phyloP scores from a whole-genome alignment of 2,888 invertebrate species.

The Onthophagus sagittarius region DNA sequence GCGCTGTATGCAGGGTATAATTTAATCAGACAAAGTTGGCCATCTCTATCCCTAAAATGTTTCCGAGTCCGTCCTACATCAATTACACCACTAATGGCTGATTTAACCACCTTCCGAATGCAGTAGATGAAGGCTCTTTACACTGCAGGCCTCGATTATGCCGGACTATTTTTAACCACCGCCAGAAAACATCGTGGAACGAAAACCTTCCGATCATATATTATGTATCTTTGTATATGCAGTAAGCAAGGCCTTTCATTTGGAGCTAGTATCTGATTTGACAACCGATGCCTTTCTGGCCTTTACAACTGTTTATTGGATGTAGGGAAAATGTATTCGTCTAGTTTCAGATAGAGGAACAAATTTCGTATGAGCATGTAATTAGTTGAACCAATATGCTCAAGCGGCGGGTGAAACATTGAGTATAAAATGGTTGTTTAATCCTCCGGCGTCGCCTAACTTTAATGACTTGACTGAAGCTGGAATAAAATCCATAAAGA shows the following conservation, averaged over 20 bases:
- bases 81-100: neutral
- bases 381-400: too few species aligned
- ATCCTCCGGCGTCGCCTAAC: too few species aligned
- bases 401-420: too few species aligned
- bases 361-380: too few species aligned
- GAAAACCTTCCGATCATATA: neutral
- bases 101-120: neutral
- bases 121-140: neutral
- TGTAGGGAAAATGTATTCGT: neutral
- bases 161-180: neutral
- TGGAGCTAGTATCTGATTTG: neutral
- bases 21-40: too few species aligned
- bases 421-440: too few species aligned
- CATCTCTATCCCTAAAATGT: too few species aligned
- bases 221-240: neutral
- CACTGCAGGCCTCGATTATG: neutral
- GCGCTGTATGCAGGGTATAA: too few species aligned
- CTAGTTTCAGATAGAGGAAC: too few species aligned
- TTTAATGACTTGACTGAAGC: too few species aligned
- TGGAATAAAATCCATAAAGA: too few species aligned
- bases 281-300: neutral
- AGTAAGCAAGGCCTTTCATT: neutral
- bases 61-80: neutral
- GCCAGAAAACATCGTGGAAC: neutral
- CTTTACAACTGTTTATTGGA: neutral